Evolutionary conservation across 2,888 invertebrate species (phyloP).

Genomic region (Rhagonycha lutea): DNA sequence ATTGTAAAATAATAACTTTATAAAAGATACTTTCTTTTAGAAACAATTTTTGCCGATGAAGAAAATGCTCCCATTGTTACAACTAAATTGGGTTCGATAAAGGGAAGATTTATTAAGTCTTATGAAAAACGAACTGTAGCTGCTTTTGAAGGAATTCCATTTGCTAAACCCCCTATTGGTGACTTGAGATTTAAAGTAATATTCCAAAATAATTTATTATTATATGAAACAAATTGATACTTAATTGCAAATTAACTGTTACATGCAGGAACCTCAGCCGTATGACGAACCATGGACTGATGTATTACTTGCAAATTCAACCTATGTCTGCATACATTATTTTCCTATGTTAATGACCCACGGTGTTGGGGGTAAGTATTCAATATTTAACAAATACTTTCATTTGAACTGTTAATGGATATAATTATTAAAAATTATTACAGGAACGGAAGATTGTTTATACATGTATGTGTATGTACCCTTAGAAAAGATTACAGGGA

Average conservation of each 20-base stretch:
- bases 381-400: not conserved
- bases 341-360: constrained; percentile 29
- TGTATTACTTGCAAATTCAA: constrained; percentile 37
- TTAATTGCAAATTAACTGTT: not conserved
- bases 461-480: constrained; percentile 68
- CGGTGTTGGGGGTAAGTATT: constrained; percentile 9
- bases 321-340: constrained; percentile 42
- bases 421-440: not conserved
- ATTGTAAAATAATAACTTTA: too few relatives aligned
- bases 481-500: constrained; percentile 50
- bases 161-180: constrained; percentile 64
- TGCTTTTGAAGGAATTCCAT: constrained; percentile 66
- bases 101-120: constrained; percentile 28
- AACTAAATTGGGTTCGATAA: constrained; percentile 19
- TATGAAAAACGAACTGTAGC: constrained; percentile 52
- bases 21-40: not conserved
- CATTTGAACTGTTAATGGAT: not conserved
- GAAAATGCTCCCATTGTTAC: constrained; percentile 8
- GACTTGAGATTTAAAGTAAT: constrained; percentile 59
- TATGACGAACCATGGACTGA: constrained; percentile 40
- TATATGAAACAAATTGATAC: too few relatives aligned
- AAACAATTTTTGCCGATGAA: not conserved
- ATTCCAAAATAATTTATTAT: not conserved
- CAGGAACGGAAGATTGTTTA: constrained; percentile 71
- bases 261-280: constrained; percentile 35